phyloP scores from a whole-genome alignment of 2,888 invertebrate genomes.

The Diarsia brunnea region DNA sequence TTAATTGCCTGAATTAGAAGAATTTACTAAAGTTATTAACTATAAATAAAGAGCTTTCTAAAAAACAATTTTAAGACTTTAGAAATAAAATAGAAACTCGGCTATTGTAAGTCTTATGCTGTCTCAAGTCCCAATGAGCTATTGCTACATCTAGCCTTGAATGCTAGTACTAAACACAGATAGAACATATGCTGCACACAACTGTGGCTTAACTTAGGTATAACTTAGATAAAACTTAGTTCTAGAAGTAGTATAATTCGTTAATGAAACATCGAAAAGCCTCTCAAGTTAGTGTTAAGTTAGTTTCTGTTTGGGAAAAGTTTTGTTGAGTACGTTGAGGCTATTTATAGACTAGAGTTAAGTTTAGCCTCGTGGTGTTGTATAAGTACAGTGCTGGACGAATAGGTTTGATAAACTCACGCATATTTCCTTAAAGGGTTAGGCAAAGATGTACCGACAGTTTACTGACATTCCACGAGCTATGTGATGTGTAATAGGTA shows the following conservation, averaged over 20 bases:
- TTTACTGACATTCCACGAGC: too few species aligned
- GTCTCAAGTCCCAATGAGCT: conserved; percentile 36
- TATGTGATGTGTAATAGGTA: too few species aligned
- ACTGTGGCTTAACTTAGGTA: conserved; percentile 3
- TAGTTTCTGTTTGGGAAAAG: conserved; percentile 18
- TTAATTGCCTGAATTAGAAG: neutral
- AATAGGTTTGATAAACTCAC: neutral
- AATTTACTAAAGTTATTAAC: neutral
- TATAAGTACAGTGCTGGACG: neutral
- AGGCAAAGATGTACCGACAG: neutral
- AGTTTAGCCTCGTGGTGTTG: conserved; percentile 1
- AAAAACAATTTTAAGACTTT: neutral
- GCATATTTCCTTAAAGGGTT: neutral
- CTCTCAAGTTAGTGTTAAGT: conserved; percentile 30
- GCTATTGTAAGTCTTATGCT: conserved; percentile 39
- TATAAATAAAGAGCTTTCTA: neutral
- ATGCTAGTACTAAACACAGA: conserved; percentile 27
- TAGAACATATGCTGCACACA: conserved; percentile 44
- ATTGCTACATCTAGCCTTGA: conserved; percentile 56
- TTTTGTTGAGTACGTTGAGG: conserved; percentile 8
- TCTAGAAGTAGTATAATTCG: conserved; percentile 1
- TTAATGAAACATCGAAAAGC: conserved; percentile 28
- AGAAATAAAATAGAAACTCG: conserved; percentile 30
- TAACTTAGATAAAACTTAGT: conserved; percentile 1
- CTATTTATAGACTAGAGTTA: conserved; percentile 17